Base-by-base conservation (phyloP, 1,140 invertebrate species). In the Achatina immaculata region DNA sequence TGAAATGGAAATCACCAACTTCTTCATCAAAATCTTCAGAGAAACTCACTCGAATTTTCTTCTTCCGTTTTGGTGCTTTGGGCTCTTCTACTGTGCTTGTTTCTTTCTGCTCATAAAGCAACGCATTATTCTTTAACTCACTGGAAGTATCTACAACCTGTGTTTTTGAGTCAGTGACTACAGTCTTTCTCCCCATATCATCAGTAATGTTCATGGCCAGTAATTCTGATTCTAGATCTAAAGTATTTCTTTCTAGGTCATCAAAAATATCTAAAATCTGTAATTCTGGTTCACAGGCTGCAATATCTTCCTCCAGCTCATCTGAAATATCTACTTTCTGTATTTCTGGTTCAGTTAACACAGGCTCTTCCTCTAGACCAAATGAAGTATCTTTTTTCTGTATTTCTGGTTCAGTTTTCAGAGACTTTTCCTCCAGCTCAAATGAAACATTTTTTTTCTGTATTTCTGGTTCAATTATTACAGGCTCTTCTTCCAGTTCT, bases 21-120 rank as follows among this genome's bases (percentile, higher is more conserved):
- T 80, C 78, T n/a, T 80, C 78, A 28, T 71, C 78, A 72, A 80
- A 48, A 68, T 80, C 78, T 40, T 80, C 66, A 40, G 66, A 71
- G 38, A 80, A 80, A 45, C 78, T 80, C 66, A 80, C 78, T 40
- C 68, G 42, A 34, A 80, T 80, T 40, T 58, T 71, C 48, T 55
- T 80, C 68, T 80, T 80, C 16, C n/a, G 58, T n/a, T 76, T 76
- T 76, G 48, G 48, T 21, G 6, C 4, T 34, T 62, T 62, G 21
- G 31, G 9, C 21, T 31, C 58, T 62, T 31, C 58, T 14, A 14
- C 11, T 6, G 31, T 62, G n/a, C 58, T 34, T 2, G 58, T 28
- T 62, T 62, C 28, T 19, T 62, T 28, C 31, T 55, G 48, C 48
- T 62, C 58, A 71, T 71, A 34, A 42, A 34, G 21, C n/a, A 36